Conservation (phyloP, 2,888 invertebrate species). For the Idaea aversata region DNA sequence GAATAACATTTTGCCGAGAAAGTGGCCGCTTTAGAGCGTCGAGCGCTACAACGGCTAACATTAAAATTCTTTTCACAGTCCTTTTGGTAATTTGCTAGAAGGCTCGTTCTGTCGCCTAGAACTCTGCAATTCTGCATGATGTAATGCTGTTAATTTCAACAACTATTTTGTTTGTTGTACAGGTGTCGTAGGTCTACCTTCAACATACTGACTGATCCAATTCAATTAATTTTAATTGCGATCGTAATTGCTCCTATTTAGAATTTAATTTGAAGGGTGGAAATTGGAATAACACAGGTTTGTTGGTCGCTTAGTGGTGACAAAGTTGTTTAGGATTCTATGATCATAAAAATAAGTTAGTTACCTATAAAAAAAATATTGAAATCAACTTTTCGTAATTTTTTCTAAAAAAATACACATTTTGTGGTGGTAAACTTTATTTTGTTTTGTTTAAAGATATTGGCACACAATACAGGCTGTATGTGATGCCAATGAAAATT, state of each 20-base stretch:
- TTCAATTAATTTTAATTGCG: conserved; percentile 22
- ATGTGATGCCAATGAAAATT: no score
- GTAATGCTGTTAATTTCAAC: conserved; percentile 27
- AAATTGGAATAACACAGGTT: not conserved
- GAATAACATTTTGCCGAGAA: conserved; percentile 26
- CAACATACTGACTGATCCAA: conserved; percentile 18
- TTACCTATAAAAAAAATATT: no score
- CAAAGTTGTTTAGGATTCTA: not conserved
- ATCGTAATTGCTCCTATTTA: not conserved
- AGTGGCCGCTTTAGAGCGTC: conserved; percentile 25
- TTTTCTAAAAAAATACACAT: no score
- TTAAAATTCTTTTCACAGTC: conserved; percentile 48
- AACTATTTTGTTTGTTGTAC: conserved; percentile 26
- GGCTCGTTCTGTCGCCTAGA: conserved; percentile 22
- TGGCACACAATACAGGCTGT: no score
- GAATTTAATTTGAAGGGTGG: conserved; percentile 6
- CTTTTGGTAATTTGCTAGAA: conserved; percentile 35
- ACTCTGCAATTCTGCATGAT: conserved; percentile 32
- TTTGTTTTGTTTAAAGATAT: no score
- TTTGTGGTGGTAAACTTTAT: no score
- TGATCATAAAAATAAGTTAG: no score
- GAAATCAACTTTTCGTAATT: no score
- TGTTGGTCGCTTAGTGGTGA: not conserved
- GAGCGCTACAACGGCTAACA: conserved; percentile 30
- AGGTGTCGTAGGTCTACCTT: conserved; percentile 25